Conservation (phyloP, 2,113 vertebrate species). For the Microtus montanus region DNA sequence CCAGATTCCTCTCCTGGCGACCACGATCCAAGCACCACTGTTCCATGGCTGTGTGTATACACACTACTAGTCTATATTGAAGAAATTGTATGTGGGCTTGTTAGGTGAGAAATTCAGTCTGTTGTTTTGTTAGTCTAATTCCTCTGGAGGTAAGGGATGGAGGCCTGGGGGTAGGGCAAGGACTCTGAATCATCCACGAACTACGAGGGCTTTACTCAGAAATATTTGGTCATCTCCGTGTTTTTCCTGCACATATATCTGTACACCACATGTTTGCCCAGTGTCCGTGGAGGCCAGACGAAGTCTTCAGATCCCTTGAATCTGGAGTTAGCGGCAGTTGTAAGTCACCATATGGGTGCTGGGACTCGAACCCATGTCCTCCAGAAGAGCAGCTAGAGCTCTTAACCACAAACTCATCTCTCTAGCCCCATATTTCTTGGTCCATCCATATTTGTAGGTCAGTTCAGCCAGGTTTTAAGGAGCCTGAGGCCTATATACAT, state of each 20-base stretch:
- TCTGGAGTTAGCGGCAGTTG: neutral
- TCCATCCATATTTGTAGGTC: neutral
- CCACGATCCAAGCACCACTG: neutral
- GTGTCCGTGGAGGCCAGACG: neutral
- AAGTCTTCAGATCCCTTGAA: neutral
- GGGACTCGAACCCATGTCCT: neutral
- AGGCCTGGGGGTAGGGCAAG: neutral
- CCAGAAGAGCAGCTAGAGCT: neutral
- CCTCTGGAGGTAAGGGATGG: neutral
- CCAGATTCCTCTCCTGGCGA: neutral
- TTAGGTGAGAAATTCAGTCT: neutral
- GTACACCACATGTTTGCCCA: neutral
- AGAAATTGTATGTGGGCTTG: neutral
- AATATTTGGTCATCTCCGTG: fast-evolving
- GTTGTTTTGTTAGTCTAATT: neutral
- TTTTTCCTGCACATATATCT: neutral
- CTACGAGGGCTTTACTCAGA: neutral
- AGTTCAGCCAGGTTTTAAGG: conserved; percentile 1
- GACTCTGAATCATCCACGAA: neutral
- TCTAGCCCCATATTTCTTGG: neutral
- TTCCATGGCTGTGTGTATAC: neutral
- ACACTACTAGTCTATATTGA: neutral
- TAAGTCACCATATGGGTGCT: neutral
- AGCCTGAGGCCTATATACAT: neutral
- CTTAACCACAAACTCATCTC: neutral